Evolutionary conservation across 2,797 vertebrate genomes (phyloP), one percentile per base, ranked within the genome.

Genomic region (Acipenser ruthenus): DNA sequence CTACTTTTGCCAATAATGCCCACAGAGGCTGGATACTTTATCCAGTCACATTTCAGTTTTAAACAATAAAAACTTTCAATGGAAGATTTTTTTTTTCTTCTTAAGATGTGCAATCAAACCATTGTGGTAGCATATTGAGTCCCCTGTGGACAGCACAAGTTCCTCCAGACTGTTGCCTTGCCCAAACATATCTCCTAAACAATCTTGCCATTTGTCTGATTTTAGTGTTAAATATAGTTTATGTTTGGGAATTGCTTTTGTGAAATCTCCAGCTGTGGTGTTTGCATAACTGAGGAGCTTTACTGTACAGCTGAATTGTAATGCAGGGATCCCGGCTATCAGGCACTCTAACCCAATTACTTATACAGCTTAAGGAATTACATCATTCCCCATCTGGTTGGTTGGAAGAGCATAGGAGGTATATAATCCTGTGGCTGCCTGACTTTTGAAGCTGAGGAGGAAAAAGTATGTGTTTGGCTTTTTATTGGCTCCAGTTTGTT

Each of bases 331-430:
- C 58, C 59, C 67, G 71, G 8, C 59, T 4, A 23, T 67, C 68
- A 65, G 61, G 69, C 23, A 69, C 61, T 71, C 71, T 56, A 71
- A 64, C 60, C 2, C 0, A 0, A 60, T 72, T 37, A 5, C 49
- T 75, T 13, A 68, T 74, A 68, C 73, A 58, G 66, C 56, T 70
- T 71, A 72, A 47, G 72, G 18, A 23, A 65, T 77, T 65, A 63
- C 62, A 37, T 75, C 51, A n/a, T 12, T 73, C 65, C 18, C 67
- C 67, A 69, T 66, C 62, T 78, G 75, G 67, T 49, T 69, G 64
- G 63, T 75, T 72, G 74, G 71, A 74, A 75, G 72, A 67, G 9
- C 6, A 7, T 72, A 72, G 11, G 50, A 73, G 2, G 10, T 12
- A 11, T 11, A 9, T 71, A 73, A 70, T 71, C 50, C 55, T 52